Evolutionary conservation across 2,113 vertebrate species (phyloP).

Genomic region (Myocastor coypus): DNA sequence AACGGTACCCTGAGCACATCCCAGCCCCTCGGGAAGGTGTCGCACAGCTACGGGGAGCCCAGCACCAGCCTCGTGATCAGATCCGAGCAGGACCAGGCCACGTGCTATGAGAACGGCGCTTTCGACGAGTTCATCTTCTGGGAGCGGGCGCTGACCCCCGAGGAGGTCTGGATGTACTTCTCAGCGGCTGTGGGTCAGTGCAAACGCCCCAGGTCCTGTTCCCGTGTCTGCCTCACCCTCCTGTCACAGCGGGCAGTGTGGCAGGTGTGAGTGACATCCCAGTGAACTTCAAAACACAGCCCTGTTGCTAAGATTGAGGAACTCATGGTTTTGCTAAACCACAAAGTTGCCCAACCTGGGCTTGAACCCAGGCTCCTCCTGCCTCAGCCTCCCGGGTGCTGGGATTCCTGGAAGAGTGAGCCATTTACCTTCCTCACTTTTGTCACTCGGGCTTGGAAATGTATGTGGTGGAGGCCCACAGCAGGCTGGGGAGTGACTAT

Average conservation of each 20-base stretch:
- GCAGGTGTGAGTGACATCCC: neutral
- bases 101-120: conserved; percentile 87
- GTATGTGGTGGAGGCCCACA: fast-evolving
- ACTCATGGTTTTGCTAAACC: neutral
- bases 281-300: fast-evolving
- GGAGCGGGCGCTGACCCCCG: conserved; percentile 92
- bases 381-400: too few relatives aligned
- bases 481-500: neutral
- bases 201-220: fast-evolving
- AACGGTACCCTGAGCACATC: conserved; percentile 91
- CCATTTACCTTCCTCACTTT: neutral
- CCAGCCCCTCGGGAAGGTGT: conserved; percentile 87
- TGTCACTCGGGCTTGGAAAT: fast-evolving
- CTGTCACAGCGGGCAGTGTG: fast-evolving
- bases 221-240: fast-evolving
- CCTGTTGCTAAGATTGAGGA: neutral
- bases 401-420: neutral
- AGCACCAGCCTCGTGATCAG: conserved; percentile 88
- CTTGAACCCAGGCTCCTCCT: neutral
- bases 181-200: conserved; percentile 91
- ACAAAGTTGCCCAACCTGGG: neutral
- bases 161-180: conserved; percentile 93
- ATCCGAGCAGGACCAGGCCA: conserved; percentile 80
- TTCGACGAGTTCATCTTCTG: conserved; percentile 98
- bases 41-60: conserved; percentile 89